These are phyloP conservation scores for Atrichornis clamosus DNA, from an alignment of 2,113 vertebrate species.

Conservation along the genomic window DNA sequence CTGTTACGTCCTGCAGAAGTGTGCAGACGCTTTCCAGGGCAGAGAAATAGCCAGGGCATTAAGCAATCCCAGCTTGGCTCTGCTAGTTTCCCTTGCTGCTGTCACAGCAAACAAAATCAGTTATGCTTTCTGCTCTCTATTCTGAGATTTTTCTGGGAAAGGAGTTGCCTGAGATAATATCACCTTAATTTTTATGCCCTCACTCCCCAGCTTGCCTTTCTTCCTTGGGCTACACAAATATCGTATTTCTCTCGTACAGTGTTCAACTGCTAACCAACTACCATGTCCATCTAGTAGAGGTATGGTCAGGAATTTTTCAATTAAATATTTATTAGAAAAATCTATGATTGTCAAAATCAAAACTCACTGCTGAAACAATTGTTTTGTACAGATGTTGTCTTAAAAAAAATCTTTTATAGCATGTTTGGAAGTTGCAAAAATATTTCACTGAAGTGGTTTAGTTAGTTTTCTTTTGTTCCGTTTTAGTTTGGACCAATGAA, in stretches of 20 bases:
- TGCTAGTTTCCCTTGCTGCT: neutral
- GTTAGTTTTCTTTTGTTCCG: neutral
- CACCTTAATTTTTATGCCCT: neutral
- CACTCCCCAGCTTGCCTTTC: neutral
- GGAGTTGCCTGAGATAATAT: neutral
- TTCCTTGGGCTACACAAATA: neutral
- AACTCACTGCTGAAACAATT: neutral
- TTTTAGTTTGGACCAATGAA: neutral
- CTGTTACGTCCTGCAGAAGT: neutral
- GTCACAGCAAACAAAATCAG: neutral
- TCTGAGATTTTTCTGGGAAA: neutral
- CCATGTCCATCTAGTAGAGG: neutral
- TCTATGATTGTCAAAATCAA: neutral
- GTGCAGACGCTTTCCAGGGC: neutral
- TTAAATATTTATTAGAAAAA: constrained; percentile 4
- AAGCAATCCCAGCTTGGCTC: neutral
- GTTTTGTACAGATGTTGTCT: neutral
- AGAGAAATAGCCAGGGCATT: neutral
- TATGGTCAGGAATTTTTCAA: neutral
- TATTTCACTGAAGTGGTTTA: neutral
- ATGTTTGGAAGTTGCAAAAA: neutral
- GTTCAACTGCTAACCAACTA: neutral
- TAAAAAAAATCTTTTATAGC: neutral
- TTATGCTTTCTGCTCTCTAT: neutral
- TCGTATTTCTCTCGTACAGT: neutral